Conservation (phyloP, 2,113 vertebrate species). For the Gobiocypris rarus region DNA sequence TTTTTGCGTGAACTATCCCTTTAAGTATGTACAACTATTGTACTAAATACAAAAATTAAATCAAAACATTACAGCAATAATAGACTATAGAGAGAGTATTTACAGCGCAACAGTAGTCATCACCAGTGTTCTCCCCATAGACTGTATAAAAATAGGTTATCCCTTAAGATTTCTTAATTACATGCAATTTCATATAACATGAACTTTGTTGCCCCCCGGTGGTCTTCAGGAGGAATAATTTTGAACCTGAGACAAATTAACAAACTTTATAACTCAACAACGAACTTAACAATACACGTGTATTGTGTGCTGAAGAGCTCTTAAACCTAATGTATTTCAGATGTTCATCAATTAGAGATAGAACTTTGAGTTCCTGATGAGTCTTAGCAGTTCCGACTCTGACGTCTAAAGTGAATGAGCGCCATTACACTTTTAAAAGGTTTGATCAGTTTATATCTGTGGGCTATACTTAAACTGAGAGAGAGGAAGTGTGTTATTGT, state of each 20-base stretch:
- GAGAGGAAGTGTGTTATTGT: not conserved
- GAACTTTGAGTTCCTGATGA: constrained; percentile 16
- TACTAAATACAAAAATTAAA: too few species aligned
- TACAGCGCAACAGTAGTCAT: too few species aligned
- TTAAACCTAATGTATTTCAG: not conserved
- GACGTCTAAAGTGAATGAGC: constrained; percentile 40
- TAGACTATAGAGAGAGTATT: too few species aligned
- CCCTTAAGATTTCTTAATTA: not conserved
- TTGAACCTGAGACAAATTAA: not conserved
- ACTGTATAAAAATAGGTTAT: too few species aligned
- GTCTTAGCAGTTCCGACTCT: not conserved
- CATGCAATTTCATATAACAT: not conserved
- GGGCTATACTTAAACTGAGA: not conserved
- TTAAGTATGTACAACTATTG: too few species aligned
- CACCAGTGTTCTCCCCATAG: too few species aligned
- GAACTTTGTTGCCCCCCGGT: not conserved
- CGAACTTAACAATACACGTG: not conserved
- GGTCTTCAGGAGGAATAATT: not conserved
- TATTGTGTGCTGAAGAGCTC: not conserved
- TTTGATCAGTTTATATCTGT: not conserved
- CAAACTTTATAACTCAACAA: not conserved
- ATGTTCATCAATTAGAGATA: constrained; percentile 5
- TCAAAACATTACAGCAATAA: too few species aligned
- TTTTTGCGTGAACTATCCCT: too few species aligned
- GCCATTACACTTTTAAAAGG: constrained; percentile 32